Conservation (phyloP, 2,797 vertebrate species). For the Syngnathus rostellatus region DNA sequence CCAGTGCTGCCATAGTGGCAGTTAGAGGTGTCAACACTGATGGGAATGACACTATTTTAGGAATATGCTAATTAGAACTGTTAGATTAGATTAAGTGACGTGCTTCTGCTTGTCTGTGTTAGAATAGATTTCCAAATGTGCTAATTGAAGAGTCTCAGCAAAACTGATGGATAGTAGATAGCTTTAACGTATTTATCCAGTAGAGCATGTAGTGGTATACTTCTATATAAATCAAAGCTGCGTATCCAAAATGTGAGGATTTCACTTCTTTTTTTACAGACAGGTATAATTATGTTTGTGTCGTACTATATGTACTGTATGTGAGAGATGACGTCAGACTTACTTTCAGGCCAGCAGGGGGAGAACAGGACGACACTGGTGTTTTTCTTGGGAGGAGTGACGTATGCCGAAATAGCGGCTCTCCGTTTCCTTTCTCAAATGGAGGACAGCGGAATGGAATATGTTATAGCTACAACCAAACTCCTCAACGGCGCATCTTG, state of each 20-base stretch:
- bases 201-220: not conserved
- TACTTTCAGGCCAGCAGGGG: conserved; percentile 82
- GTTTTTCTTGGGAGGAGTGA: conserved; percentile 93
- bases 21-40: conserved; percentile 21
- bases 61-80: conserved; percentile 56
- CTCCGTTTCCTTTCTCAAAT: conserved; percentile 93
- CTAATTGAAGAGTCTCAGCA: conserved; percentile 45
- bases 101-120: conserved; percentile 46
- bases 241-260: not conserved
- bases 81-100: conserved; percentile 31
- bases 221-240: not conserved
- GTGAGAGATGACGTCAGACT: not conserved
- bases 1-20: conserved; percentile 17
- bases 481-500: conserved; percentile 90
- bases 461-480: conserved; percentile 93
- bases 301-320: not conserved
- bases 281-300: not conserved
- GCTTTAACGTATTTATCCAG: not conserved
- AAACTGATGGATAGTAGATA: conserved; percentile 2
- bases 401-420: conserved; percentile 91
- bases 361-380: conserved; percentile 91
- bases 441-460: conserved; percentile 95
- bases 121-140: conserved; percentile 38
- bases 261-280: not conserved
- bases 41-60: conserved; percentile 35